These are phyloP conservation scores for Eremobia ochroleuca DNA, from an alignment of 2,888 invertebrate species.

Conservation along the genomic window DNA sequence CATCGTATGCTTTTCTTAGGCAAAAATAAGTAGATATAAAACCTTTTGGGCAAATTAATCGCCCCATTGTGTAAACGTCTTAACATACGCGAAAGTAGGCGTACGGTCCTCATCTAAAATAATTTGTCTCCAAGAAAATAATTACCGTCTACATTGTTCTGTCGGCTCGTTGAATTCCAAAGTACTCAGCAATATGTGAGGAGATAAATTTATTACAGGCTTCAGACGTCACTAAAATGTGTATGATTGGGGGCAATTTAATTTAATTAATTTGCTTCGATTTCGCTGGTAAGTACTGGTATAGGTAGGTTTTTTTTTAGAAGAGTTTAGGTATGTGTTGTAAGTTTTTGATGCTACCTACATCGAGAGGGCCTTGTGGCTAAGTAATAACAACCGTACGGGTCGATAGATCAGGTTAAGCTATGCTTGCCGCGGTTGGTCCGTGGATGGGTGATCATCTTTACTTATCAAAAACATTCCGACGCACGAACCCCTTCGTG, in stretches of 20 bases:
- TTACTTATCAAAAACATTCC: too few species aligned
- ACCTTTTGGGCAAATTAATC: not conserved
- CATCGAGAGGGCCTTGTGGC: too few species aligned
- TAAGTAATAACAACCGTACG: too few species aligned
- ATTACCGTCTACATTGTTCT: slow-evolving; percentile 59
- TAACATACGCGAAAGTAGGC: slow-evolving; percentile 25
- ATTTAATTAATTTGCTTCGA: slow-evolving; percentile 10
- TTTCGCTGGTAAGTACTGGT: not conserved
- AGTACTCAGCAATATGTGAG: slow-evolving; percentile 35
- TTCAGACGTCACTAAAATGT: slow-evolving; percentile 15
- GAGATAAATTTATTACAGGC: slow-evolving; percentile 37
- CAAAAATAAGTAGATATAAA: not conserved
- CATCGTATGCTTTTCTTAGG: not conserved
- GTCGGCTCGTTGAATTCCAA: slow-evolving; percentile 64
- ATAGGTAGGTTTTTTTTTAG: not conserved
- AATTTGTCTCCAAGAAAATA: slow-evolving; percentile 55
- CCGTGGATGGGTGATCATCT: too few species aligned
- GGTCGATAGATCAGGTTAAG: too few species aligned
- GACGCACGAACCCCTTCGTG: too few species aligned
- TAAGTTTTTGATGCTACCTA: not conserved
- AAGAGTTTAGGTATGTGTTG: not conserved
- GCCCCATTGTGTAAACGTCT: slow-evolving; percentile 1
- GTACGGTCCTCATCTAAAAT: slow-evolving; percentile 39
- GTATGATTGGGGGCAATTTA: slow-evolving; percentile 16
- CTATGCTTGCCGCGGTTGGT: too few species aligned